These are phyloP conservation scores for Drosophila birchii DNA, from an alignment of 2,888 invertebrate species.

Conservation along the genomic window DNA sequence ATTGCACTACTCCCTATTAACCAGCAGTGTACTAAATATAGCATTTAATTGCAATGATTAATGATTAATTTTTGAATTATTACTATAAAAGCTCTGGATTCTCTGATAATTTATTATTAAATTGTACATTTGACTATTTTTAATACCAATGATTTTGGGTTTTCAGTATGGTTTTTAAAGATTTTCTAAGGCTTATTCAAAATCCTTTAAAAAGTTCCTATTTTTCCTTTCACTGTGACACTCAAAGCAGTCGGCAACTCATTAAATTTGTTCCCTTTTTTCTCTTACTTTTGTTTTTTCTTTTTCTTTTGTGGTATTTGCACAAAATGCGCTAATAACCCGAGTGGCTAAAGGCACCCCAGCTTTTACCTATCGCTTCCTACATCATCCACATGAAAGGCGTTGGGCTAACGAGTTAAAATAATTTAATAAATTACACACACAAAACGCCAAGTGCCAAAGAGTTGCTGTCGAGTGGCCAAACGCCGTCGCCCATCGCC, in stretches of 20 bases:
- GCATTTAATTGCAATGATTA: background rate
- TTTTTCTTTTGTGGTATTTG: slow-evolving; percentile 51
- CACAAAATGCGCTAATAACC: slow-evolving; percentile 75
- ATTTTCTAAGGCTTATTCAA: background rate
- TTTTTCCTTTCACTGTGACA: slow-evolving; percentile 23
- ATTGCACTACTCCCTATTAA: slow-evolving; percentile 5
- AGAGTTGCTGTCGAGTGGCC: slow-evolving; percentile 51
- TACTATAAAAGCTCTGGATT: background rate
- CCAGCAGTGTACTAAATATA: background rate
- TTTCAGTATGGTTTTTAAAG: background rate
- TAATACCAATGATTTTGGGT: background rate
- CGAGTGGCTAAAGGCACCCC: slow-evolving; percentile 25
- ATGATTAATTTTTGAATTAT: background rate
- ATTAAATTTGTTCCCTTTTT: slow-evolving; percentile 60
- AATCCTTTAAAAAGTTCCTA: background rate
- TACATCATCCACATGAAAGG: slow-evolving; percentile 39
- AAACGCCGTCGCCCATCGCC: slow-evolving; percentile 13
- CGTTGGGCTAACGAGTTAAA: slow-evolving; percentile 72
- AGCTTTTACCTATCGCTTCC: background rate
- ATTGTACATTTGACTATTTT: background rate
- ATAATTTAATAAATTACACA: slow-evolving; percentile 73
- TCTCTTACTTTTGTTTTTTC: slow-evolving; percentile 15
- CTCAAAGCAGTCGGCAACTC: slow-evolving; percentile 48
- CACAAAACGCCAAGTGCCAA: slow-evolving; percentile 61
- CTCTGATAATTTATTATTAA: background rate